Percentiles rank a stretch among this genome's conserved stretches.
phyloP scores from a whole-genome alignment of 2,888 invertebrate genomes.

The Helobdella robusta region DNA sequence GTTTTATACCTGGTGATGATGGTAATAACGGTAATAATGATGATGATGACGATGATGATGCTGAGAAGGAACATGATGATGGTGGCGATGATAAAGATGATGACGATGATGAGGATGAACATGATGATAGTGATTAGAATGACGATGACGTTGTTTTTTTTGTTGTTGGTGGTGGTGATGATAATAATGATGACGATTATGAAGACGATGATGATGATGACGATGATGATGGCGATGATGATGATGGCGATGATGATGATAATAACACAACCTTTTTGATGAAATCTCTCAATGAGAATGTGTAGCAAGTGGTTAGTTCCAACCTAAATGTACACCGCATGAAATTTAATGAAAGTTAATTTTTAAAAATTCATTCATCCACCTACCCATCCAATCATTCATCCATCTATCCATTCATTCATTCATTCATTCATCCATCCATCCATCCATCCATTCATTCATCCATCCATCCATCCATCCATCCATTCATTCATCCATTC shows the following conservation, averaged over 20 bases:
- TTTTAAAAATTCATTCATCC: too few relatives aligned
- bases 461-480: too few relatives aligned
- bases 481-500: too few relatives aligned
- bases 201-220: conserved; percentile 19
- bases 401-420: too few relatives aligned
- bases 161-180: conserved; percentile 20
- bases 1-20: conserved; percentile 58
- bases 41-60: conserved; percentile 17
- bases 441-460: too few relatives aligned
- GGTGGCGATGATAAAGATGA: conserved; percentile 21
- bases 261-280: conserved; percentile 29
- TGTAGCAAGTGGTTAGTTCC: conserved; percentile 65
- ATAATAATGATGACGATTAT: conserved; percentile 12
- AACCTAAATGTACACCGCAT: conserved; percentile 40
- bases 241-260: conserved; percentile 22
- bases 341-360: too few relatives aligned
- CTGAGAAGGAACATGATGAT: conserved; percentile 13
- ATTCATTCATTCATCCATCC: too few relatives aligned
- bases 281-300: conserved; percentile 38
- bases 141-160: too few relatives aligned
- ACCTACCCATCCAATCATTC: too few relatives aligned
- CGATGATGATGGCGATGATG: conserved; percentile 21
- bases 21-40: conserved; percentile 16
- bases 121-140: too few relatives aligned
- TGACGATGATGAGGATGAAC: conserved; percentile 21